phyloP scores from a whole-genome alignment of 1,140 invertebrate genomes.

The Streblospio benedicti region DNA sequence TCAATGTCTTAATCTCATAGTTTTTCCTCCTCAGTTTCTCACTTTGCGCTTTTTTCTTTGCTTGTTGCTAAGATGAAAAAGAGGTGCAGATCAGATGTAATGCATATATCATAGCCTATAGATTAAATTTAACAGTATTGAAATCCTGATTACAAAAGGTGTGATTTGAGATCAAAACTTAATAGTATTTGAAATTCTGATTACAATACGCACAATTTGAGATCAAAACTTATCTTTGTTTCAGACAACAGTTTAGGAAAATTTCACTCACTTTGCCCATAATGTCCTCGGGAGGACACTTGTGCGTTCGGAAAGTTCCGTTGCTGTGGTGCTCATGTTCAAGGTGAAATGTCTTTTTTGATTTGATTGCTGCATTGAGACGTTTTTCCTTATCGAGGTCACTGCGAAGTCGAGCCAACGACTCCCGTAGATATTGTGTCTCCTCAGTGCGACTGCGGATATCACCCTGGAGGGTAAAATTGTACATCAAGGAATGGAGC shows the following conservation, averaged over 20 bases:
- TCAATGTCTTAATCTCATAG: slow-evolving; percentile 44
- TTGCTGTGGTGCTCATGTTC: slow-evolving; percentile 32
- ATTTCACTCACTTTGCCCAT: slow-evolving; percentile 11
- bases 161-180: no score
- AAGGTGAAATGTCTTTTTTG: slow-evolving; percentile 43
- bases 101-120: no score
- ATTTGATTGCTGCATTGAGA: slow-evolving; percentile 44
- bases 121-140: no score
- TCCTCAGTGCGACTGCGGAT: slow-evolving; percentile 38
- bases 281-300: slow-evolving; percentile 20
- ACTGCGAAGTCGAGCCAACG: slow-evolving; percentile 35
- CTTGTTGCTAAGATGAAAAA: slow-evolving; percentile 18
- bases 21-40: slow-evolving; percentile 40
- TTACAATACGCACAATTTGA: no score
- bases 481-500: neutral
- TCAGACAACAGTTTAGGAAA: no score
- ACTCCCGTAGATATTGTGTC: slow-evolving; percentile 40
- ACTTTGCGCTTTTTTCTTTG: slow-evolving; percentile 28
- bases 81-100: no score
- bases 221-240: no score
- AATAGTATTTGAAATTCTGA: no score
- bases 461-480: slow-evolving; percentile 31
- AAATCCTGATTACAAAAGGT: no score
- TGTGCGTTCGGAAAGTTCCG: slow-evolving; percentile 15
- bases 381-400: slow-evolving; percentile 43